A percentile compares a stretch with the other conserved stretches of the same genome.
These are phyloP conservation scores for Loriculus beryllinus DNA, from an alignment of 2,797 vertebrate species.

Conservation along the genomic window DNA sequence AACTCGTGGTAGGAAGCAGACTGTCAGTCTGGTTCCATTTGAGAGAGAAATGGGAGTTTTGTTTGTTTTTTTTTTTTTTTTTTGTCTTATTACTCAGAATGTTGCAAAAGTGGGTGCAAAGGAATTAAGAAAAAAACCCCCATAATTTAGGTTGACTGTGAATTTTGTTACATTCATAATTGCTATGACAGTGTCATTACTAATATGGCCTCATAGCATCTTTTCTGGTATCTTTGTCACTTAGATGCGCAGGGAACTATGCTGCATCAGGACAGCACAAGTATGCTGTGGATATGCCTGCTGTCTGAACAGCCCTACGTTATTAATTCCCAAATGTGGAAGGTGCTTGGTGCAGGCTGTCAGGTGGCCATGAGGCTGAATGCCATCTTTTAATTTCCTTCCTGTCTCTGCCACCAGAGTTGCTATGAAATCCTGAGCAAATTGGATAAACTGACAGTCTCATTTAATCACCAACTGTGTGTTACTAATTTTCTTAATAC, in stretches of 20 bases:
- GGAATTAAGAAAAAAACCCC: accelerated
- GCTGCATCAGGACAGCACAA: neutral
- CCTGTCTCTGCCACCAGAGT: neutral
- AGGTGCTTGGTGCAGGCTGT: neutral
- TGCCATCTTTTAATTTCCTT: neutral
- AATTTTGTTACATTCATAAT: neutral
- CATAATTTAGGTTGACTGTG: neutral
- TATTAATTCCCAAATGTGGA: neutral
- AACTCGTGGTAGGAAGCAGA: neutral
- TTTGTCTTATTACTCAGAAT: neutral
- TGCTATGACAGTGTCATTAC: neutral
- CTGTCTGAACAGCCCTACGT: neutral
- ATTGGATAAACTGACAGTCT: neutral
- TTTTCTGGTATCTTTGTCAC: neutral
- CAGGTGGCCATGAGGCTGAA: neutral
- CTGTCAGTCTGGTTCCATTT: neutral
- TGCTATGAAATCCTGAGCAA: neutral
- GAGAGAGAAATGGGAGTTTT: neutral
- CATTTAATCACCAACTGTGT: neutral
- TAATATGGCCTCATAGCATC: neutral
- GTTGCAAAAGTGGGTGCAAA: neutral
- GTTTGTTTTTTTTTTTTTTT: neutral
- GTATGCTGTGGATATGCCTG: neutral
- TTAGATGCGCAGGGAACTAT: neutral
- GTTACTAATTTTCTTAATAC: conserved; percentile 3